Base-by-base conservation (phyloP, 2,797 vertebrate species). In the Merluccius polli region DNA sequence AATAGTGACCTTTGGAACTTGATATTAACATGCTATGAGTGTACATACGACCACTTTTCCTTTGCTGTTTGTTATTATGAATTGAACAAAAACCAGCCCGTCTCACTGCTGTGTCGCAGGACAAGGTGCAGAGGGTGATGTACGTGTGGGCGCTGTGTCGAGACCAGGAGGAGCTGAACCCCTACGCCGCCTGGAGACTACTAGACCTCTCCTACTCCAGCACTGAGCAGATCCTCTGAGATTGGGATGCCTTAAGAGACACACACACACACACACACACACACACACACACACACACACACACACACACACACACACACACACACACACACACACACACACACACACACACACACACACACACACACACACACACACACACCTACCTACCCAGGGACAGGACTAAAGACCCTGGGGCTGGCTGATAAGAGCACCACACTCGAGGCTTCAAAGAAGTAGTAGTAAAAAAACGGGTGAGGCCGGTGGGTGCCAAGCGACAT, bases 71-170 rank as follows among this genome's bases (percentile, higher is more conserved):
- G n/a, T 73, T 76, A 4, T 33, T 67, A 31, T 38, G 1, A 78
- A 71, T 27, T 8, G 3, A 44, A 32, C 33, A n/a, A n/a, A n/a
- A n/a, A 24, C 63, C 4, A 31, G n/a, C 41, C 69, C 59, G 24
- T 27, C 59, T 13, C n/a, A 2, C n/a, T 65, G 52, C 10, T 27
- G 59, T 12, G n/a, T 70, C 21, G 0, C 89, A 99, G 98, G 96
- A 95, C 15, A 98, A 98, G 90, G 98, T 99, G 8, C 86, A 97
- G 72, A 84, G 96, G 79, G 98, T 98, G 95, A 94, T 97, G 86
- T 97, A 98, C 0, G 96, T 98, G 74, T 99, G 97, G 98, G 98
- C 97, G 0, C 93, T 98, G 15, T 99, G 97, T 92, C 91, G 97
- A 65, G 97, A 99, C 88, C 97, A 97, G 88, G 95, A 96, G 0